These are phyloP conservation scores for Noturus placidus DNA, from an alignment of 2,113 vertebrate genomes.

Conservation along the genomic window DNA sequence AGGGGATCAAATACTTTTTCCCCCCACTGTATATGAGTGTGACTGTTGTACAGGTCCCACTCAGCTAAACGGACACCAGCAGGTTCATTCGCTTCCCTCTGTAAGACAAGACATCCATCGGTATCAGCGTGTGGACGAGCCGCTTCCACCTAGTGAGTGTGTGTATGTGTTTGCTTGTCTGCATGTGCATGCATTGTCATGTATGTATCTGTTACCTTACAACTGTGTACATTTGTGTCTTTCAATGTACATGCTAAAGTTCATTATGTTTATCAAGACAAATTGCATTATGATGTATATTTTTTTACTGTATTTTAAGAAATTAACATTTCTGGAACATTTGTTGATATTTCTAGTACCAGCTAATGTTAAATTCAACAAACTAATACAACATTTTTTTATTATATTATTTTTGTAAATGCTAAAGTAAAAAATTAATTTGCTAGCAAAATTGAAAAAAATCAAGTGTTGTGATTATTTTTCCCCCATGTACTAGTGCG, in stretches of 20 bases:
- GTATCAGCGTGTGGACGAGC: conserved; percentile 98
- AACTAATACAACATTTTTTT: neutral
- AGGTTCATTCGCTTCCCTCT: conserved; percentile 85
- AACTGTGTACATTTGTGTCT: neutral
- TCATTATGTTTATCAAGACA: neutral
- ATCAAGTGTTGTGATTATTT: neutral
- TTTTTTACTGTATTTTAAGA: neutral
- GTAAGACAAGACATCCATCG: conserved; percentile 93
- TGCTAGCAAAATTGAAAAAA: neutral
- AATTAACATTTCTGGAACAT: neutral
- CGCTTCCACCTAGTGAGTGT: conserved; percentile 94
- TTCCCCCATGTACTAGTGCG: neutral
- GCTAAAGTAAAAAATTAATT: neutral
- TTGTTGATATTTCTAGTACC: too few species aligned
- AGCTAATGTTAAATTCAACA: neutral
- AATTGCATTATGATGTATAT: neutral
- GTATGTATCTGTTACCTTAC: neutral
- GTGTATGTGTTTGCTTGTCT: conserved; percentile 61
- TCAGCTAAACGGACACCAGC: conserved; percentile 85
- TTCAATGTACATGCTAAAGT: neutral
- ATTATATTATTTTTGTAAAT: neutral
- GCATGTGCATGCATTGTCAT: conserved; percentile 8
- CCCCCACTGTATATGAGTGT: neutral
- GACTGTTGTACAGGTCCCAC: conserved; percentile 63
- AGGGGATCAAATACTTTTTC: too few species aligned